Conservation (phyloP, 2,113 vertebrate genomes). For the Corythaixoides concolor region DNA sequence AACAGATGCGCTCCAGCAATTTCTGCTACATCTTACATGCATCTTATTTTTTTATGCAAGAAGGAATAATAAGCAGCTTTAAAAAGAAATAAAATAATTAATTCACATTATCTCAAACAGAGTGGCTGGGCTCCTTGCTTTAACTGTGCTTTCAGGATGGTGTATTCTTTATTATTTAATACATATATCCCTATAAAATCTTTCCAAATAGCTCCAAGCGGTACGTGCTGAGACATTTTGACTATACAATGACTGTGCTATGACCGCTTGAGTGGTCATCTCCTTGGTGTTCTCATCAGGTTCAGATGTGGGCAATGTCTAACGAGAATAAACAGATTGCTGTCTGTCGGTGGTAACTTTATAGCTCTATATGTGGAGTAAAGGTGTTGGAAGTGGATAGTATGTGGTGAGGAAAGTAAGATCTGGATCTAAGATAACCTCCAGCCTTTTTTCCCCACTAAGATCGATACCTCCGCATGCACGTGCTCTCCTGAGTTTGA, state of each 20-base stretch:
- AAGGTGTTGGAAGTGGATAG: background rate
- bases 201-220: background rate
- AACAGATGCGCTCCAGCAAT: background rate
- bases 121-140: background rate
- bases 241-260: background rate
- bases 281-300: background rate
- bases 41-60: background rate
- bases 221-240: background rate
- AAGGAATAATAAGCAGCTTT: background rate
- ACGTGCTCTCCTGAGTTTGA: rapidly evolving
- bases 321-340: background rate
- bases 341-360: background rate
- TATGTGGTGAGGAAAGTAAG: background rate
- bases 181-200: background rate
- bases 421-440: background rate
- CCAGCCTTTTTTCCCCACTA: background rate
- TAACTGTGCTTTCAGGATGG: background rate
- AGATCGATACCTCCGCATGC: background rate
- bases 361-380: background rate
- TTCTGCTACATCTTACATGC: background rate
- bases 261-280: background rate
- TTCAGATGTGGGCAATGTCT: background rate
- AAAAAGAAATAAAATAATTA: background rate
- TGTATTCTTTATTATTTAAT: background rate
- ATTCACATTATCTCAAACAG: background rate